Base-by-base conservation (phyloP, 2,113 vertebrate species). In the Circaetus cinerascens region DNA sequence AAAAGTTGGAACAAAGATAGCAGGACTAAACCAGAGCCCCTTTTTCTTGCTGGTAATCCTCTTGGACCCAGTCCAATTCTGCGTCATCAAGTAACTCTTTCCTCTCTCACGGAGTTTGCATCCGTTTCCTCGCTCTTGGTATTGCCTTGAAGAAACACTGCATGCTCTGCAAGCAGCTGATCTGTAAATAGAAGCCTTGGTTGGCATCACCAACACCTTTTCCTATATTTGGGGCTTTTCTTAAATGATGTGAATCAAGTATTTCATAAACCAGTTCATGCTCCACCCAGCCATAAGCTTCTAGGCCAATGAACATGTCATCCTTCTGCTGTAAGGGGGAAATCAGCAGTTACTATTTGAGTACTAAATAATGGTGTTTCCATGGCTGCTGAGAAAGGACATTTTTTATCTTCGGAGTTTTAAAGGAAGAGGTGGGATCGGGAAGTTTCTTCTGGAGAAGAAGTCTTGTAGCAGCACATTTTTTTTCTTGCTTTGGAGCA, bases 1-100 rank as follows among this genome's bases (percentile, higher is more conserved):
- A 80, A 51, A 95, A 92, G 38, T 86, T 93, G 60, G 87, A 96
- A 94, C 87, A 93, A 93, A 94, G 87, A 90, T 84, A 95, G 68
- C 50, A 88, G 67, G 51, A 79, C 50, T 93, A 76, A 86, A 95
- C 67, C 30, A 92, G 94, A 96, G 60, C 53, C 38, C 69, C 78
- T 75, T 94, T 91, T 91, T 90, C 38, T 91, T 87, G 62, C 59
- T 95, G 57, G 83, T 93, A 96, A 95, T 95, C 84, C 89, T 69
- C 59, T 90, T 95, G 95, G 93, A 90, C n/a, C 32, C 34, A 43
- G 23, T 67, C 86, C 94, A 95, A 45, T 22, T 68, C 62, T 76
- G 50, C 68, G 43, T 59, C 57, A 17, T 57, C 1, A 3, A 69
- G 71, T 95, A 97, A 97, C 94, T 83, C 89, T 95, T 95, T 94